Conservation (phyloP, 2,797 vertebrate genomes). For the Merluccius polli region DNA sequence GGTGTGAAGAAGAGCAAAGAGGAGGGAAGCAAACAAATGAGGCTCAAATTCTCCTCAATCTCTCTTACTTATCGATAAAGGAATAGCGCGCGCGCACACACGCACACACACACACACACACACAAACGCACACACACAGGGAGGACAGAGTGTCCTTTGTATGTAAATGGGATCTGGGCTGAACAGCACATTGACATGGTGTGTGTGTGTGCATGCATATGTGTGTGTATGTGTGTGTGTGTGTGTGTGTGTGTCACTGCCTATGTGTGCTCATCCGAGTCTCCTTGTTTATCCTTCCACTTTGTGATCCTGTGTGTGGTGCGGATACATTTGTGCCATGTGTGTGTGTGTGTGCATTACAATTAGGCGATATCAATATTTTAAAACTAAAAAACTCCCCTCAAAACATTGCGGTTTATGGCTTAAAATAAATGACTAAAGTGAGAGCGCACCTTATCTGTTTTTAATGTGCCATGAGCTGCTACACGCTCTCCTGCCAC, state of each 20-base stretch:
- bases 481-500: too few relatives aligned
- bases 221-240: conserved; percentile 8
- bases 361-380: too few relatives aligned
- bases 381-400: too few relatives aligned
- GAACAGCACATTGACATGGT: conserved; percentile 3
- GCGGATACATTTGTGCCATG: too few relatives aligned
- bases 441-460: too few relatives aligned
- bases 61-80: neutral
- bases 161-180: conserved; percentile 28
- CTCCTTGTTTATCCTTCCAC: neutral
- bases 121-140: conserved; percentile 11
- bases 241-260: conserved; percentile 20
- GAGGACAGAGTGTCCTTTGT: conserved; percentile 15
- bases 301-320: conserved; percentile 6
- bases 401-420: too few relatives aligned
- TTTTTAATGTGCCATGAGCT: too few relatives aligned
- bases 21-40: neutral
- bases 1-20: too few relatives aligned
- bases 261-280: too few relatives aligned
- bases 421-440: too few relatives aligned
- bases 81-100: neutral
- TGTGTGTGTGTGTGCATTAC: conserved; percentile 28
- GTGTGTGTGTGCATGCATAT: neutral
- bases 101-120: conserved; percentile 6
- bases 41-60: neutral